phyloP scores from a whole-genome alignment of 2,888 invertebrate genomes.

The Callyntrura guangdongensis region DNA sequence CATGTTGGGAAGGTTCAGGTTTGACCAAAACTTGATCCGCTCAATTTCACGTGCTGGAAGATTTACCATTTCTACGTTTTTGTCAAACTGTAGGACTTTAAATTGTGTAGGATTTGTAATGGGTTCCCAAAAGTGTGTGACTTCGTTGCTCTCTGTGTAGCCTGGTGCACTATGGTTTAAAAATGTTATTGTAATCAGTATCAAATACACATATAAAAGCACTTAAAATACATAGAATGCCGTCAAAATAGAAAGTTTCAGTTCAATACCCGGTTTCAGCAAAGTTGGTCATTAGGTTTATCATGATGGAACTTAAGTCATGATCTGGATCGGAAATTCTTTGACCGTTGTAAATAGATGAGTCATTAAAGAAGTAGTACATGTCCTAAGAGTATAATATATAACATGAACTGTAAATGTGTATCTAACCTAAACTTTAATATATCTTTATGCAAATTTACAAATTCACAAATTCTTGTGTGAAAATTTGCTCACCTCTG shows the following conservation, averaged over 20 bases:
- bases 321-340: conserved; percentile 79
- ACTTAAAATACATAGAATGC: background rate
- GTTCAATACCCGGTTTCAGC: conserved; percentile 77
- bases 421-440: no score
- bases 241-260: background rate
- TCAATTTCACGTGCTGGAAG: conserved; percentile 46
- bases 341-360: conserved; percentile 72
- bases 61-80: conserved; percentile 79
- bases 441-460: no score
- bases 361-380: conserved; percentile 73
- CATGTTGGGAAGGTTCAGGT: conserved; percentile 65
- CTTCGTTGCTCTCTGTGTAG: conserved; percentile 72
- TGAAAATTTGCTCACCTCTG: conserved; percentile 18
- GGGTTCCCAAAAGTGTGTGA: conserved; percentile 78
- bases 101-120: conserved; percentile 71
- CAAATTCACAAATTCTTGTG: no score
- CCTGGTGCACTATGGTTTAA: conserved; percentile 72
- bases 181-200: background rate
- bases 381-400: conserved; percentile 63
- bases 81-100: conserved; percentile 78
- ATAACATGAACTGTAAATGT: background rate
- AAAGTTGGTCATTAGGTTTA: conserved; percentile 82
- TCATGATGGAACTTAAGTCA: conserved; percentile 82
- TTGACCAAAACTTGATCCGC: conserved; percentile 79
- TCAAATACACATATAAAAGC: background rate